Base-by-base conservation (phyloP, 1,140 invertebrate genomes). In the Eubasilissa regina region DNA sequence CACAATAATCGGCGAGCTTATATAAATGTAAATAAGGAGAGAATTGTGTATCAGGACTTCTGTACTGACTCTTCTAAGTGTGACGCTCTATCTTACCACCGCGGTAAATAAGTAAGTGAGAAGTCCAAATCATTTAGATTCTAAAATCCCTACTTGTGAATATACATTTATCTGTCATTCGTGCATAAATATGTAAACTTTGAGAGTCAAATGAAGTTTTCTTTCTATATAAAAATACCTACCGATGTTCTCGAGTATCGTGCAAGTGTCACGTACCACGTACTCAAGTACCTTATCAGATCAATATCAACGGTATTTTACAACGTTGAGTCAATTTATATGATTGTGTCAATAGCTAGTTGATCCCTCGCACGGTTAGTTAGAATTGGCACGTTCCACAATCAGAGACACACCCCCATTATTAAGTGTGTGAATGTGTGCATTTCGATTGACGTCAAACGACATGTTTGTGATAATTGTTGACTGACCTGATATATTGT, bases 361-460 rank as follows among this genome's bases (percentile, higher is more conserved):
- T 68, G 44, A 68, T 68, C 64, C n/a, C 44, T 19, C 47, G 35
- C 43, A 17, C n/a, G 60, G 60, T 13, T 64, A 64, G 64, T 11
- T 11, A 43, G 35, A 47, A 17, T 47, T 68, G 64, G 43, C 64
- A 68, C 64, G 64, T 47, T 68, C 60, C 35, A 17, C 15, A 35
- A 68, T 45, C 44, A n/a, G 62, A 45, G 64, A 68, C 64, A 68
- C 64, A 68, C 64, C 64, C 19, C 64, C 60, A 7, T 9, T 25
- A 25, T 62, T 17, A 21, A 17, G 11, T 1, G 4, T 11, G 0
- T 12, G 35, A 43, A 64, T 43, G 11, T 48, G 4, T 11, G 44
- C 15, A 15, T 13, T 15, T 15, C 15, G 6, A 47, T 47, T 68
- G 64, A 45, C 64, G 44, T 48, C 35, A 68, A 8, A 25, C 19